phyloP scores from a whole-genome alignment of 2,888 invertebrate species.

The Subacronicta megacephala region DNA sequence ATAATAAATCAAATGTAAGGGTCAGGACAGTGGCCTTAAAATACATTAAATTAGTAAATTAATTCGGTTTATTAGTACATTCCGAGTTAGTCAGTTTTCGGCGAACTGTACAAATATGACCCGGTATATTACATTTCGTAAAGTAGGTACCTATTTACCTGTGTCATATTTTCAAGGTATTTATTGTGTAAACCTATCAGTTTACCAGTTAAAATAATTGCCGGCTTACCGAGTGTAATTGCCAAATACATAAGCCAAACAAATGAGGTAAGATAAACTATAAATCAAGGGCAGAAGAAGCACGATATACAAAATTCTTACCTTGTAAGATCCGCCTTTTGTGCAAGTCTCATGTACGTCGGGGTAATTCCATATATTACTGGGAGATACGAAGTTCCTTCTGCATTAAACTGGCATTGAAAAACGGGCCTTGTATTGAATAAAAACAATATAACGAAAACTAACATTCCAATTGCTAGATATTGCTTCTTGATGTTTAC shows the following conservation, averaged over 20 bases:
- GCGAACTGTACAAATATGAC: slow-evolving; percentile 7
- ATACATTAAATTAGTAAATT: too few species aligned
- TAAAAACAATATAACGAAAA: slow-evolving; percentile 83
- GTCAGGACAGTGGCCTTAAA: too few species aligned
- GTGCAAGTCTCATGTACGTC: slow-evolving; percentile 95
- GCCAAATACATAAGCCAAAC: slow-evolving; percentile 61
- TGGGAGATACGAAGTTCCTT: slow-evolving; percentile 86
- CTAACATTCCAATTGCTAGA: slow-evolving; percentile 82
- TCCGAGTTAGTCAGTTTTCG: slow-evolving; percentile 11
- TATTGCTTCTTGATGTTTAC: slow-evolving; percentile 86
- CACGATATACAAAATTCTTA: slow-evolving; percentile 77
- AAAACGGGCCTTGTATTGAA: slow-evolving; percentile 82
- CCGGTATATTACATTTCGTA: neutral
- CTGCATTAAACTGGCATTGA: slow-evolving; percentile 82
- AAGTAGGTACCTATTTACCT: neutral
- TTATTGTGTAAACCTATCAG: slow-evolving; percentile 42
- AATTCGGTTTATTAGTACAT: too few species aligned
- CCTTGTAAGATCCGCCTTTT: slow-evolving; percentile 98
- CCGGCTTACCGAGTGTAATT: slow-evolving; percentile 48
- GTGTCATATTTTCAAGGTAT: slow-evolving; percentile 17
- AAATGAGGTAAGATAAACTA: slow-evolving; percentile 55
- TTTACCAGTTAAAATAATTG: slow-evolving; percentile 49
- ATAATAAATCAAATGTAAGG: too few species aligned
- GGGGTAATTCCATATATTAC: slow-evolving; percentile 97
- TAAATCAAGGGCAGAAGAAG: slow-evolving; percentile 76